Percentiles rank a stretch among this genome's conserved stretches.
These are phyloP conservation scores for Camponotus floridanus DNA, from an alignment of 1,140 invertebrate species.

Conservation along the genomic window DNA sequence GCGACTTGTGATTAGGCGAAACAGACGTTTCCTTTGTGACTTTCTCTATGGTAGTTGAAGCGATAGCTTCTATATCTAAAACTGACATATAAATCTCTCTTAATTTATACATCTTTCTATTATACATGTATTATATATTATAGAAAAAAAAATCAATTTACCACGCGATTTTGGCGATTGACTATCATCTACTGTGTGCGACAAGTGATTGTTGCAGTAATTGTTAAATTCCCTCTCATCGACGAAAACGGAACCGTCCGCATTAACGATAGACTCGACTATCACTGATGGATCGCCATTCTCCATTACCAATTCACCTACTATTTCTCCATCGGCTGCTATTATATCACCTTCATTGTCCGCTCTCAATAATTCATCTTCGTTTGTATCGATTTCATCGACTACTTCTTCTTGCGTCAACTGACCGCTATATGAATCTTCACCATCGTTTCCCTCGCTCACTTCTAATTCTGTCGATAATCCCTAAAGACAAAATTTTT, in stretches of 20 bases:
- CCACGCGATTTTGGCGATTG: conserved; percentile 77
- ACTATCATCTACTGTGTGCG: conserved; percentile 70
- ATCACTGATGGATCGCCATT: conserved; percentile 83
- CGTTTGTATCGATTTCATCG: conserved; percentile 78
- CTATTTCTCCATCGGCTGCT: conserved; percentile 80
- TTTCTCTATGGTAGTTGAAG: conserved; percentile 72
- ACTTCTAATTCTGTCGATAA: conserved; percentile 80
- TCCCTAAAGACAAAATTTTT: conserved; percentile 66
- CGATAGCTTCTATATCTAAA: conserved; percentile 78
- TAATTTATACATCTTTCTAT: neutral
- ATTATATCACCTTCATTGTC: conserved; percentile 78
- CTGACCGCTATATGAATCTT: conserved; percentile 80
- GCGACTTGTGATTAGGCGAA: conserved; percentile 62
- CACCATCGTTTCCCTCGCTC: conserved; percentile 81
- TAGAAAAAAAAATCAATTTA: conserved; percentile 54
- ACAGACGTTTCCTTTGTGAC: conserved; percentile 65
- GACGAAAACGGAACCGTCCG: conserved; percentile 82
- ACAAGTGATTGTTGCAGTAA: conserved; percentile 80
- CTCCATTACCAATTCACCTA: conserved; percentile 82
- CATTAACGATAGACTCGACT: conserved; percentile 82
- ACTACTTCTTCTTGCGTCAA: conserved; percentile 80
- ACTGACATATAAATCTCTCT: conserved; percentile 59
- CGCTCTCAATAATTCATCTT: conserved; percentile 76
- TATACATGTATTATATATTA: neutral
- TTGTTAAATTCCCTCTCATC: conserved; percentile 82